A percentile compares a stretch with the other conserved stretches of the same genome.
Evolutionary conservation across 2,113 vertebrate genomes (phyloP).

Genomic region (Shinisaurus crocodilurus): DNA sequence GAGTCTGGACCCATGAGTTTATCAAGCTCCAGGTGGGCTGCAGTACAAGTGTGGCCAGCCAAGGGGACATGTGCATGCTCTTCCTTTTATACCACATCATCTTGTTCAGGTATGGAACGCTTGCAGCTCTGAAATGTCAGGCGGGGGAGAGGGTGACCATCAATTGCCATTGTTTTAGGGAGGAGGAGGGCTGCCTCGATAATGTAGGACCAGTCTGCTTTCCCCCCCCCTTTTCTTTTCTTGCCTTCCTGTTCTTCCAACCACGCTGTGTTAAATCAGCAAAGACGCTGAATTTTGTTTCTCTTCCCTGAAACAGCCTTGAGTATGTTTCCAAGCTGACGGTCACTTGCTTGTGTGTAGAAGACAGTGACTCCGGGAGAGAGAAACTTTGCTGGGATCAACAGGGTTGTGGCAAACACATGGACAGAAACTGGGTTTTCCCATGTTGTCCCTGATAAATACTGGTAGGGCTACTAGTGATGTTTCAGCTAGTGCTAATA

Average conservation of each 20-base stretch:
- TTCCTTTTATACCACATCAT: not conserved
- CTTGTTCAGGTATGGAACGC: no score
- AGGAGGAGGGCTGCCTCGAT: not conserved
- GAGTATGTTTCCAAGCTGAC: constrained; percentile 31
- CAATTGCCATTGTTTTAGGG: not conserved
- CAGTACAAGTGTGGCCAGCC: not conserved
- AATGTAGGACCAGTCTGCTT: rapidly evolving
- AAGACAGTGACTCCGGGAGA: not conserved
- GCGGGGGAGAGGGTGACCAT: rapidly evolving
- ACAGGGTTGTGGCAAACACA: not conserved
- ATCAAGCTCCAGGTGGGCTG: not conserved
- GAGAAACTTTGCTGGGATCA: not conserved
- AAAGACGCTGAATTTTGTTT: constrained; percentile 34
- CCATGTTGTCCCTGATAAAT: not conserved
- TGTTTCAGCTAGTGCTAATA: constrained; percentile 15
- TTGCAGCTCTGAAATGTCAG: not conserved
- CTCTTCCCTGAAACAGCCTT: constrained; percentile 41
- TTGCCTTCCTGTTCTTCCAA: constrained; percentile 9
- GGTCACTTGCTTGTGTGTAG: not conserved
- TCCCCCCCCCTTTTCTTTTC: not conserved
- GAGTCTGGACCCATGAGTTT: not conserved
- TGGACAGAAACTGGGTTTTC: not conserved
- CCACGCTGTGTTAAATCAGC: not conserved
- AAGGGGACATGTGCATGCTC: not conserved
- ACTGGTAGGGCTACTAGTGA: not conserved